phyloP scores from a whole-genome alignment of 2,797 vertebrate species.

The Ataeniobius toweri region DNA sequence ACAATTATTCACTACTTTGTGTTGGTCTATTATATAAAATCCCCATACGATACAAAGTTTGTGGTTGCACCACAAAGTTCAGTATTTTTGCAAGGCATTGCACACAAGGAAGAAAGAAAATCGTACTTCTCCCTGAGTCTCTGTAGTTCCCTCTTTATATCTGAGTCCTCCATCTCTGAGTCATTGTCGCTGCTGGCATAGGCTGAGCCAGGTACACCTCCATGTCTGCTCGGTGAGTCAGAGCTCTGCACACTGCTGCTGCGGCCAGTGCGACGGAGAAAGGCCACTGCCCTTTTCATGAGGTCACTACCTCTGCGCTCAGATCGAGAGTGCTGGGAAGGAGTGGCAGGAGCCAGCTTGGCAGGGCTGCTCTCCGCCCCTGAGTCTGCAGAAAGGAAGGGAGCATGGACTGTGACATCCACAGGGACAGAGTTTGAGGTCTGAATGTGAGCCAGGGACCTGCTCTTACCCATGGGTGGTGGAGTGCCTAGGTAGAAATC shows the following conservation, averaged over 20 bases:
- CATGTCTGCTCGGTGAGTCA: slow-evolving; percentile 84
- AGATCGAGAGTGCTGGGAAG: slow-evolving; percentile 70
- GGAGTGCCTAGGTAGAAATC: slow-evolving; percentile 92
- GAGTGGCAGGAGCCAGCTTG: slow-evolving; percentile 74
- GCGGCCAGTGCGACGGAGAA: slow-evolving; percentile 88
- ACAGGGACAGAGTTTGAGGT: slow-evolving; percentile 86
- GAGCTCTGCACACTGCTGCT: slow-evolving; percentile 84
- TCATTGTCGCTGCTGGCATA: slow-evolving; percentile 98
- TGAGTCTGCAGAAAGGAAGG: slow-evolving; percentile 87
- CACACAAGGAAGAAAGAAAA: slow-evolving; percentile 5
- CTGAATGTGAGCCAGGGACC: slow-evolving; percentile 80
- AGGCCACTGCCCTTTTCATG: slow-evolving; percentile 90
- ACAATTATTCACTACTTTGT: not conserved
- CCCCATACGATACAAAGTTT: not conserved
- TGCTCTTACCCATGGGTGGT: slow-evolving; percentile 80
- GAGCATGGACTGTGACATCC: slow-evolving; percentile 82
- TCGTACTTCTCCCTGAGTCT: slow-evolving; percentile 93
- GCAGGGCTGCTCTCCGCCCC: slow-evolving; percentile 84
- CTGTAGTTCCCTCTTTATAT: slow-evolving; percentile 94
- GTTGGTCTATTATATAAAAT: not conserved
- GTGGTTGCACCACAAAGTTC: not conserved
- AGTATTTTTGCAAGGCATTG: not conserved
- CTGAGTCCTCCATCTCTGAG: slow-evolving; percentile 94
- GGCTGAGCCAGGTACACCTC: slow-evolving; percentile 80
- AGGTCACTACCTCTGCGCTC: slow-evolving; percentile 87